Evolutionary conservation across 2,888 invertebrate species (phyloP), one percentile per base, ranked within the genome.

Genomic region (Agrotis clavis): DNA sequence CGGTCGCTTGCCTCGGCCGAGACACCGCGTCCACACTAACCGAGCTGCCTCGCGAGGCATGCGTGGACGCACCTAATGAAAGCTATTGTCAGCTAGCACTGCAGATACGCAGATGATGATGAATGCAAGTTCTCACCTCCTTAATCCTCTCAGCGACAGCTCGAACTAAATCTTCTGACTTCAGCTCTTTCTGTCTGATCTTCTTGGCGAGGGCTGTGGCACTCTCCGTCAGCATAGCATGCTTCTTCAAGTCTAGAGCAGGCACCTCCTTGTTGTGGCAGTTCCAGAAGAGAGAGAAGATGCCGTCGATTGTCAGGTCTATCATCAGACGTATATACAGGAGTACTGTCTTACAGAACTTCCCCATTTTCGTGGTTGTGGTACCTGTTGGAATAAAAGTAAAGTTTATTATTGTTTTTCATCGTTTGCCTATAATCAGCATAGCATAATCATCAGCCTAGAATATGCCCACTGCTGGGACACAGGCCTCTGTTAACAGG

Each of bases 101-200:
- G 41, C 41, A 41, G 41, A 11, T 11, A 11, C 9, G 9, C 9
- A 11, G 41, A 41, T 41, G 41, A 45, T 59, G 19, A 59, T 11
- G 9, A 65, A 45, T n/a, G 0, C 5, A 18, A 13, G 1, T 21
- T 67, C 79, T 82, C 53, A 98, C 97, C 93, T 97, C 97, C 83
- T 97, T 97, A 59, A 98, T 98, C 84, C 99, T 97, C 35, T 98
- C 97, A 75, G 98, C 98, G 88, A 97, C 98, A 4, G 98, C 97
- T 79, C 95, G 94, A 0, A 98, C 98, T 30, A 98, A 96, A 81
- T 97, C 97, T 90, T 97, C 97, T 1, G 98, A 97, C 63, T 97
- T 97, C n/a, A 98, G 78, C 87, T 97, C 95, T 67, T 96, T 96
- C 16, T 90, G 79, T 90, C 97, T 97, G 45, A 98, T 98, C 93